phyloP scores from a whole-genome alignment of 1,140 invertebrate genomes.

The Pseudomyrmex gracilis region DNA sequence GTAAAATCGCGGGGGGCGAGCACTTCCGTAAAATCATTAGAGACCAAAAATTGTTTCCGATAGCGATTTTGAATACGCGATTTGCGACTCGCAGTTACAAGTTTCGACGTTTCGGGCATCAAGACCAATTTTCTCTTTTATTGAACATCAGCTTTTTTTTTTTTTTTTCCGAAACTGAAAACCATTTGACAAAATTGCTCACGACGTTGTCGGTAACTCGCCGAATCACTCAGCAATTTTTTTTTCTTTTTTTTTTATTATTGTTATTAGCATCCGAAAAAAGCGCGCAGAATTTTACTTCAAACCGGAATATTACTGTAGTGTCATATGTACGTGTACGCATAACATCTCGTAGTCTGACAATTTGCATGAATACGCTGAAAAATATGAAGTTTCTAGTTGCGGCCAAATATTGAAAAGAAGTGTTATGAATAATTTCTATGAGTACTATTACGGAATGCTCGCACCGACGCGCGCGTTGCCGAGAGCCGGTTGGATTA shows the following conservation, averaged over 20 bases:
- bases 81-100: neutral
- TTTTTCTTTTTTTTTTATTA: too few species aligned
- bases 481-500: conserved; percentile 13
- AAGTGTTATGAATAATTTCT: conserved; percentile 21
- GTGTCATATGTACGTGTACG: too few species aligned
- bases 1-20: neutral
- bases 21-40: conserved; percentile 29
- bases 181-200: too few species aligned
- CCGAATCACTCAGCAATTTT: too few species aligned
- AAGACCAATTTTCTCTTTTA: neutral
- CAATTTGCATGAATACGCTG: too few species aligned
- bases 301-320: too few species aligned
- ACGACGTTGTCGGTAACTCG: too few species aligned
- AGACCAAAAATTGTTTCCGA: neutral
- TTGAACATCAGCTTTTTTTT: neutral
- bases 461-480: neutral
- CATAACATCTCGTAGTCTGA: too few species aligned
- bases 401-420: neutral
- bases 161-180: too few species aligned
- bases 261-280: too few species aligned
- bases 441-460: neutral
- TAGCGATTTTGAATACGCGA: neutral
- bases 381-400: neutral
- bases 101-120: neutral
- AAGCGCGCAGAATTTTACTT: too few species aligned